phyloP scores from a whole-genome alignment of 2,797 vertebrate genomes.

The Gymnoscopelus braueri region DNA sequence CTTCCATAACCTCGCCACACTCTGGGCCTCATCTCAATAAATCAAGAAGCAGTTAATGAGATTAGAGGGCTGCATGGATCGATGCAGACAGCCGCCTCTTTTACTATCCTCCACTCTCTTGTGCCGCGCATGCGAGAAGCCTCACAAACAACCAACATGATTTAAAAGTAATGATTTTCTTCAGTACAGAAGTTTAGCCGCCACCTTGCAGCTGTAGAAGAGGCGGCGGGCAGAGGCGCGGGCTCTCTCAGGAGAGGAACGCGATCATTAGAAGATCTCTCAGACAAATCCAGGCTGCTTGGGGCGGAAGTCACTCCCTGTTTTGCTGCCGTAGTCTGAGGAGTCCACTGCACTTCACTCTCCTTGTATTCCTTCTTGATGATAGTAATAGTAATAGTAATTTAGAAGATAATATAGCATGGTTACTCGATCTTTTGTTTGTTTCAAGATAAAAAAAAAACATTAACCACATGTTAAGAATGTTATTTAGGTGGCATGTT shows the following conservation, averaged over 20 bases:
- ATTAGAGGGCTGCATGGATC: slow-evolving; percentile 77
- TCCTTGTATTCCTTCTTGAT: no score
- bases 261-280: slow-evolving; percentile 13
- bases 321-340: no score
- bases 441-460: no score
- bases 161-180: slow-evolving; percentile 71
- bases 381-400: no score
- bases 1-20: slow-evolving; percentile 74
- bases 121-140: slow-evolving; percentile 39
- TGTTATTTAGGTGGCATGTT: no score
- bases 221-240: not conserved
- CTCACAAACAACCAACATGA: slow-evolving; percentile 65
- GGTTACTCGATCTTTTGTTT: no score
- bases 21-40: slow-evolving; percentile 75
- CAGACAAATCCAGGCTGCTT: slow-evolving; percentile 15
- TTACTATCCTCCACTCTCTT: slow-evolving; percentile 49
- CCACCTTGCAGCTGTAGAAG: slow-evolving; percentile 13
- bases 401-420: no score
- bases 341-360: no score
- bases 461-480: no score
- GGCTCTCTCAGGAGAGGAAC: not conserved
- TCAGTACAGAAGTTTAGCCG: slow-evolving; percentile 48
- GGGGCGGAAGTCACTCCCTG: no score
- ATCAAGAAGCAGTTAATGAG: slow-evolving; percentile 81
- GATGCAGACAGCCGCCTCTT: slow-evolving; percentile 64